phyloP scores from a whole-genome alignment of 2,113 vertebrate species.

The Meleagris gallopavo region DNA sequence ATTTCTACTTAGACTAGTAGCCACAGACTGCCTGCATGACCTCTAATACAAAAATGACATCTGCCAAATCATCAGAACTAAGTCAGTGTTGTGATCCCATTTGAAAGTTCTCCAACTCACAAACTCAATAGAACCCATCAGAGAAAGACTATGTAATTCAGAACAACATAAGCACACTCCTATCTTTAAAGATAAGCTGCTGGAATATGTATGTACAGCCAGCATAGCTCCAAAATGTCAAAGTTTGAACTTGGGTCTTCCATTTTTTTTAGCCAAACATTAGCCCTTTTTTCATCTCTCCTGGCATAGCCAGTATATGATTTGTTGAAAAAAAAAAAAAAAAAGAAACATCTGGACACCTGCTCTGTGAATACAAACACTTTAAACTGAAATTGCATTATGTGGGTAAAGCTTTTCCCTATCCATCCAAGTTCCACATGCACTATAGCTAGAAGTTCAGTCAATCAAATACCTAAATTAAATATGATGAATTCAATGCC shows the following conservation, averaged over 20 bases:
- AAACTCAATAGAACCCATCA: not conserved
- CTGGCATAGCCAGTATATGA: fast-evolving
- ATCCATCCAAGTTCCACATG: not conserved
- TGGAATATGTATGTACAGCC: fast-evolving
- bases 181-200: not conserved
- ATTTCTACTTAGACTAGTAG: not conserved
- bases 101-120: not conserved
- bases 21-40: not conserved
- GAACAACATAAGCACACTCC: not conserved
- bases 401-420: not conserved
- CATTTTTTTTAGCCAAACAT: not conserved
- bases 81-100: not conserved
- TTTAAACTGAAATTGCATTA: not conserved
- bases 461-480: not conserved
- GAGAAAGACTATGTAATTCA: not conserved
- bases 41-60: not conserved
- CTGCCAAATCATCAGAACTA: not conserved
- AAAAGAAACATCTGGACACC: not conserved
- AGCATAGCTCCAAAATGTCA: not conserved
- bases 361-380: not conserved
- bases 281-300: not conserved
- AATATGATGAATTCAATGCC: not conserved
- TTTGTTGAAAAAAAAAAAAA: not conserved
- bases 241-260: not conserved
- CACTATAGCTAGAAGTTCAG: not conserved